Conservation (phyloP, 2,888 invertebrate species). For the Rhagonycha fulva region DNA sequence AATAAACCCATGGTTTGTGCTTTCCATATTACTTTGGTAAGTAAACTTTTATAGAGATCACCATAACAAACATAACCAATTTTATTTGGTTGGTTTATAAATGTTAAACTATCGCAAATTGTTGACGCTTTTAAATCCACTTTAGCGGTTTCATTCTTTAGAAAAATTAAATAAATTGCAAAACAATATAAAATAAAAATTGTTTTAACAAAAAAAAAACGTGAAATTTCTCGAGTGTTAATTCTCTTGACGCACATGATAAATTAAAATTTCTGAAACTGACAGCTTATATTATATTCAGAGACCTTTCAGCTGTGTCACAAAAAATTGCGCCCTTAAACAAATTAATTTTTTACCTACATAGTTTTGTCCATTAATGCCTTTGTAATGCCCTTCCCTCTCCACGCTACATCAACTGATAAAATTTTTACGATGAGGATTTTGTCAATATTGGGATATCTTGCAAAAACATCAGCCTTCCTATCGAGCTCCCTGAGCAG, state of each 20-base stretch:
- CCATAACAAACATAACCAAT: no score
- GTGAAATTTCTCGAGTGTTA: neutral
- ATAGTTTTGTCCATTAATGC: slow-evolving; percentile 64
- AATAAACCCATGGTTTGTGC: no score
- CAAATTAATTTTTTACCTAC: slow-evolving; percentile 53
- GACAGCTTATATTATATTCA: neutral
- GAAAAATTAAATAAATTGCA: neutral
- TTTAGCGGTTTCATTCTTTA: neutral
- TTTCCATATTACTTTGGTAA: no score
- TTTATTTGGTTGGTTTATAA: no score
- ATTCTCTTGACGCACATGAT: neutral
- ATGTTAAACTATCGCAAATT: no score
- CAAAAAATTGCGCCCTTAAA: neutral
- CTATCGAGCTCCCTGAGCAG: slow-evolving; percentile 63
- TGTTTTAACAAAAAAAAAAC: neutral
- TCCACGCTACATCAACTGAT: slow-evolving; percentile 68
- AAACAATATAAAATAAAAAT: neutral
- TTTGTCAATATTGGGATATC: slow-evolving; percentile 60
- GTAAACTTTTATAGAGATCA: no score
- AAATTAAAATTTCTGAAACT: neutral
- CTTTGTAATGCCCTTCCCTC: slow-evolving; percentile 70
- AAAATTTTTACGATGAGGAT: slow-evolving; percentile 67
- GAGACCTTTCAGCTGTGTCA: neutral
- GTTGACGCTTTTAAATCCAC: no score
- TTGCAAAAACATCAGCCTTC: slow-evolving; percentile 61